Conservation (phyloP, 2,113 vertebrate species). For the Rhea pennata region DNA sequence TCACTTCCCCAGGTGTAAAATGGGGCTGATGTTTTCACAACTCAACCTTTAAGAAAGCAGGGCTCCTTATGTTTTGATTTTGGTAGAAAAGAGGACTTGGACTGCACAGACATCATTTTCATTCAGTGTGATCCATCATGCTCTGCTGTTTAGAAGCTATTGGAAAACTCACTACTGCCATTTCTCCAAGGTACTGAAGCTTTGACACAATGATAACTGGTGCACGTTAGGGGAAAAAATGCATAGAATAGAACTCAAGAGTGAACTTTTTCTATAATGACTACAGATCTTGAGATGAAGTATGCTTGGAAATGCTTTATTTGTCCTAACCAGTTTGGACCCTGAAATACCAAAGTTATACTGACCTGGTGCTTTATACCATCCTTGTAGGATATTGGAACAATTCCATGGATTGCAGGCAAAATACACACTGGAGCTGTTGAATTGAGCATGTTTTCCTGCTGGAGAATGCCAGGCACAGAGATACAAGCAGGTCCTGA, state of each 20-base stretch:
- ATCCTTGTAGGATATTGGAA: background rate
- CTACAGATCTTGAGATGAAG: background rate
- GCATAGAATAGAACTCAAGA: background rate
- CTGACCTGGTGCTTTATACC: background rate
- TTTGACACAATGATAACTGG: background rate
- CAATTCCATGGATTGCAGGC: background rate
- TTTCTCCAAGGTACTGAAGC: background rate
- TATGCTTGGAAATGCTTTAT: background rate
- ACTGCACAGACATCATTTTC: background rate
- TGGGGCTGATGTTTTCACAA: background rate
- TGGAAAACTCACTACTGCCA: background rate
- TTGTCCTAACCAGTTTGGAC: background rate
- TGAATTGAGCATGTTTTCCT: background rate
- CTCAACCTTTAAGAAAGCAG: background rate
- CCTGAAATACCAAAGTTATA: background rate
- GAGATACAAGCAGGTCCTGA: background rate
- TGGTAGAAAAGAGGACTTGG: background rate
- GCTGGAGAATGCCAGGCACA: fast-evolving
- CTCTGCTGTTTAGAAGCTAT: background rate
- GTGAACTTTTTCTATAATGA: background rate
- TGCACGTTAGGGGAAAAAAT: background rate
- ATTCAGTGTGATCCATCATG: background rate
- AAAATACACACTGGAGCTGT: background rate
- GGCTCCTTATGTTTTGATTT: background rate
- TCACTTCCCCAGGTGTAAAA: background rate